phyloP scores from a whole-genome alignment of 1,140 invertebrate species.

The Bombus pyrosoma region DNA sequence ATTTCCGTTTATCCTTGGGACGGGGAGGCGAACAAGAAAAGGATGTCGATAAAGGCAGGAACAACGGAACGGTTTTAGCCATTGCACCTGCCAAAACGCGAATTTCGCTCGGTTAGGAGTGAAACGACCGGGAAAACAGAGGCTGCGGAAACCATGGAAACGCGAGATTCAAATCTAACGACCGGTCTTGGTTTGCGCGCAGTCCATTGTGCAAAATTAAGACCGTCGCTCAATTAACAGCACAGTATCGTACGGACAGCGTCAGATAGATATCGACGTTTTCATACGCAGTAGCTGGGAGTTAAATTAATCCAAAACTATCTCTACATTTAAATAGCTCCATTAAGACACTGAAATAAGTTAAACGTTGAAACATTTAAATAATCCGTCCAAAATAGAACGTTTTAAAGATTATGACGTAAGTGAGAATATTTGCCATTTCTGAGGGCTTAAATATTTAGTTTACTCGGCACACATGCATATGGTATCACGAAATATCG shows the following conservation, averaged over 20 bases:
- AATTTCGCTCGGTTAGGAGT: slow-evolving; percentile 2
- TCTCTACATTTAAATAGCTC: not conserved
- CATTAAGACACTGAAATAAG: not conserved
- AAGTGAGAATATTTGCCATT: not conserved
- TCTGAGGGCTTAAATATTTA: not conserved
- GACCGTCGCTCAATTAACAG: not conserved
- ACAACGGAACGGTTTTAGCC: not conserved
- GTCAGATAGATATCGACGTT: not conserved
- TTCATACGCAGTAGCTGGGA: not conserved
- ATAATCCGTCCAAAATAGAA: not conserved
- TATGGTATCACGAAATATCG: not conserved
- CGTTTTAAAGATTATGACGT: not conserved
- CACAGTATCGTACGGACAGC: too few relatives aligned
- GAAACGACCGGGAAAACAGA: slow-evolving; percentile 33
- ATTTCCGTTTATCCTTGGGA: not conserved
- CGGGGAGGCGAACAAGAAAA: not conserved
- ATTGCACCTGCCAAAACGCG: slow-evolving; percentile 15
- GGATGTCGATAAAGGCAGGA: not conserved
- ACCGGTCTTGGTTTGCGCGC: not conserved
- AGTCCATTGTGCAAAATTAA: not conserved
- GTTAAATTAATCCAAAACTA: not conserved
- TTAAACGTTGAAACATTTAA: not conserved
- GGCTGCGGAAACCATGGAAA: not conserved
- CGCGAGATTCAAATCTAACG: not conserved
- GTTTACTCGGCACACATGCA: not conserved